Evolutionary conservation across 1,140 invertebrate genomes (phyloP).

Genomic region (Arctopsyche grandis): DNA sequence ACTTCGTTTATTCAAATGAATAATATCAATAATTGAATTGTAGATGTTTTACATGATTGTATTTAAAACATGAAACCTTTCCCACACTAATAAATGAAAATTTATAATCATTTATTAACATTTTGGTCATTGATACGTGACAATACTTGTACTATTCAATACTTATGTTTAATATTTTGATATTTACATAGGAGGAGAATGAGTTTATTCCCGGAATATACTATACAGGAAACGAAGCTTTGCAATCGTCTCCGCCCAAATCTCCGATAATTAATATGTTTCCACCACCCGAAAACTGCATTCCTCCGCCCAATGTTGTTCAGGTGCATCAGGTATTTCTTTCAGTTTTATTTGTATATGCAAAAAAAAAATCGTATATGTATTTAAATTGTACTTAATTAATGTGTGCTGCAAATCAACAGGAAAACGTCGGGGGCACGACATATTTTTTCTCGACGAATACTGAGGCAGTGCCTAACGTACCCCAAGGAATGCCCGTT

Average conservation of each 20-base stretch:
- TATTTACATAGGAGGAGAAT: conserved; percentile 10
- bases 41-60: too few species aligned
- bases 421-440: conserved; percentile 91
- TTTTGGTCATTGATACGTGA: too few species aligned
- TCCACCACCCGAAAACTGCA: conserved; percentile 3
- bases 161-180: too few species aligned
- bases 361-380: conserved; percentile 56
- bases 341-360: conserved; percentile 56
- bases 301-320: conserved; percentile 59
- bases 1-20: too few species aligned
- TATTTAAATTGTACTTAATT: background rate
- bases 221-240: conserved; percentile 32
- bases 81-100: too few species aligned
- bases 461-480: conserved; percentile 55
- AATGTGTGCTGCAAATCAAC: conserved; percentile 54
- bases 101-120: too few species aligned
- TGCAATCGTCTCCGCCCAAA: conserved; percentile 55
- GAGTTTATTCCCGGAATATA: conserved; percentile 48
- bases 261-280: conserved; percentile 53
- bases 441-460: conserved; percentile 83
- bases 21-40: too few species aligned
- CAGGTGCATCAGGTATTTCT: conserved; percentile 64
- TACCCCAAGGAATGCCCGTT: conserved; percentile 36
- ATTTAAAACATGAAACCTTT: too few species aligned
- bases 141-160: too few species aligned